Evolutionary conservation across 2,113 vertebrate species (phyloP).

Genomic region (Centropus unirufus): DNA sequence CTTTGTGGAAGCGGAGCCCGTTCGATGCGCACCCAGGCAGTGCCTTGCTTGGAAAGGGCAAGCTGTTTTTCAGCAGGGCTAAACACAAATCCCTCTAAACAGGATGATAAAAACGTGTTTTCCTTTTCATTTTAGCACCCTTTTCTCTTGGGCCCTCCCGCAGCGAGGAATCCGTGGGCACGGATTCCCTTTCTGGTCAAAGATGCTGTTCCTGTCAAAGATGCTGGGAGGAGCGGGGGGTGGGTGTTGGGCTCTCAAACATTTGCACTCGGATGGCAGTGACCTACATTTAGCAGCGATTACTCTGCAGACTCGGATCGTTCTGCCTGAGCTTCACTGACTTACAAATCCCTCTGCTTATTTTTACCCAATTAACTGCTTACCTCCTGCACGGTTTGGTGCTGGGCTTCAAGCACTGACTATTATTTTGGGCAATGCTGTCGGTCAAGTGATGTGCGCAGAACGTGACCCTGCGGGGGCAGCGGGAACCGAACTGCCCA

Average conservation of each 20-base stretch:
- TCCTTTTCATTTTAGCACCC: neutral
- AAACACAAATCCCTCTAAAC: neutral
- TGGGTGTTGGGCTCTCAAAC: neutral
- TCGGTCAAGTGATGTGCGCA: neutral
- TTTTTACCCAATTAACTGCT: slow-evolving; percentile 54
- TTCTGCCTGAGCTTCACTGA: neutral
- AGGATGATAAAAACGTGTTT: neutral
- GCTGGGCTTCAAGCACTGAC: neutral
- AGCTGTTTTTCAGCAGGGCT: neutral
- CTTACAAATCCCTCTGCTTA: slow-evolving; percentile 14
- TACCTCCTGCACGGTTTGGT: slow-evolving; percentile 9
- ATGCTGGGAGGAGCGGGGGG: neutral
- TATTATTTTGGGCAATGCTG: neutral
- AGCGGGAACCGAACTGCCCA: neutral
- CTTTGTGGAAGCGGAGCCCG: neutral
- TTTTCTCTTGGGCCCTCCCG: neutral
- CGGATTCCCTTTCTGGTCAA: neutral
- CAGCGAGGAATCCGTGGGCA: neutral
- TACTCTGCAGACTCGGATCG: slow-evolving; percentile 36
- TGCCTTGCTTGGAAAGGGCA: neutral
- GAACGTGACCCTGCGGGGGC: neutral
- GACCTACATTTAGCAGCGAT: slow-evolving; percentile 58
- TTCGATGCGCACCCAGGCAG: neutral
- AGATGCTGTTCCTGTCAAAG: neutral
- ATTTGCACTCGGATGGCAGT: slow-evolving; percentile 31